Base-by-base conservation (phyloP, 2,113 vertebrate species). In the Choloepus hoffmanni region DNA sequence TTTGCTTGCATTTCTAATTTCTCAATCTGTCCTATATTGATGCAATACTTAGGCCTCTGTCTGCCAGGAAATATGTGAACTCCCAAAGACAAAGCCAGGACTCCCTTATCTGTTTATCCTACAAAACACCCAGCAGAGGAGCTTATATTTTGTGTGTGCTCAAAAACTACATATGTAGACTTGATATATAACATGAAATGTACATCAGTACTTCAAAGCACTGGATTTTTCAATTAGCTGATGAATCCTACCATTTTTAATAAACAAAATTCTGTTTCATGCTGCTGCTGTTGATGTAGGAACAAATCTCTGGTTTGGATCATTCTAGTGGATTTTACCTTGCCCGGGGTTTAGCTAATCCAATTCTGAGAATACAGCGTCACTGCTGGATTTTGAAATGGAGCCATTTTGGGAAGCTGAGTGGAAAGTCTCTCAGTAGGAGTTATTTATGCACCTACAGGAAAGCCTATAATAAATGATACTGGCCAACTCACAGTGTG, bases 401-500 rank as follows among this genome's bases (percentile, higher is more conserved):
- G 78, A 97, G 94, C 82, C 96, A 85, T 84, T 86, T 68, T 50
- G 89, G 90, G 90, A 84, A 87, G 72, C 96, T 89, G 84, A 86
- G 89, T 3, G 67, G 96, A 96, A 95, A 97, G 94, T 36, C 65
- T 89, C 94, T 83, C 77, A 43, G 50, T 33, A 88, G 90, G 90
- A 81, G 67, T 87, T 97, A 95, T 93, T 96, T 94, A 94, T 8
- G 23, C 96, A 95, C 96, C 97, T 96, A 96, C 95, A 92, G 72
- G 81, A 93, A 48, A 60, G 92, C 67, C 84, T 43, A 43, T 67
- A 86, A 82, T 89, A 67, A 94, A 90, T 79, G 72, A 79, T 40
- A 58, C 13, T 0, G 7, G 90, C 87, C 83, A 93, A 76, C 30
- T 76, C 92, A 8, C 36, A 74, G 55, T 33, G 55, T 0, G 1